These are phyloP conservation scores for Marasmarcha lunaedactyla DNA, from an alignment of 2,888 invertebrate species.

Conservation along the genomic window DNA sequence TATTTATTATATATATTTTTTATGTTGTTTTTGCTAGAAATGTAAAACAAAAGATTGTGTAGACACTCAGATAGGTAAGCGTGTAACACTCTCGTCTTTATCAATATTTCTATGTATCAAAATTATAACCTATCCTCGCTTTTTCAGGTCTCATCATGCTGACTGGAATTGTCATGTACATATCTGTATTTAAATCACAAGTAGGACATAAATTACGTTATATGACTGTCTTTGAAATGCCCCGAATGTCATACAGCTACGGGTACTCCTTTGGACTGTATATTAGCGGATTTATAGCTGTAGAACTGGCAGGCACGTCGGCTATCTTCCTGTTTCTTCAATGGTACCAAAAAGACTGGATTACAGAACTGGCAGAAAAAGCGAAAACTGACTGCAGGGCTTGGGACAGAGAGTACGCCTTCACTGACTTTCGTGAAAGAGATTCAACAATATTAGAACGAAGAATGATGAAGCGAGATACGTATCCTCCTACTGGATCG, in stretches of 20 bases:
- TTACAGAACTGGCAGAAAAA: conserved; percentile 60
- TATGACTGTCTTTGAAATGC: conserved; percentile 80
- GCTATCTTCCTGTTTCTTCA: conserved; percentile 90
- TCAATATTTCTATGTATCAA: too few species aligned
- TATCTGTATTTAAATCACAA: conserved; percentile 92
- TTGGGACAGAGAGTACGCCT: conserved; percentile 63
- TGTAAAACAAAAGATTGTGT: too few species aligned
- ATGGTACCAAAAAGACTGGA: conserved; percentile 78
- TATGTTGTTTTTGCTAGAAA: too few species aligned
- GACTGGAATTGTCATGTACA: conserved; percentile 92
- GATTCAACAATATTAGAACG: conserved; percentile 53
- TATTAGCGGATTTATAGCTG: conserved; percentile 85
- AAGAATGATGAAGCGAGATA: conserved; percentile 59
- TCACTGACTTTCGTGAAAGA: conserved; percentile 58
- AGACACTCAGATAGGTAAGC: too few species aligned
- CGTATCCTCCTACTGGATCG: conserved; percentile 50
- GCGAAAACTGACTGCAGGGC: conserved; percentile 59
- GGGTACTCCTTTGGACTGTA: conserved; percentile 91
- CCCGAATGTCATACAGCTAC: conserved; percentile 86
- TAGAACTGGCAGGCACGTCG: conserved; percentile 87
- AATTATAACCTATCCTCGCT: too few species aligned
- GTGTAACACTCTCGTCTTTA: too few species aligned
- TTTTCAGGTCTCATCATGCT: conserved; percentile 87
- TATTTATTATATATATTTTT: too few species aligned
- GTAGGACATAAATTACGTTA: conserved; percentile 88